Evolutionary conservation across 2,113 vertebrate species (phyloP).

Genomic region (Dryoscopus gambensis): DNA sequence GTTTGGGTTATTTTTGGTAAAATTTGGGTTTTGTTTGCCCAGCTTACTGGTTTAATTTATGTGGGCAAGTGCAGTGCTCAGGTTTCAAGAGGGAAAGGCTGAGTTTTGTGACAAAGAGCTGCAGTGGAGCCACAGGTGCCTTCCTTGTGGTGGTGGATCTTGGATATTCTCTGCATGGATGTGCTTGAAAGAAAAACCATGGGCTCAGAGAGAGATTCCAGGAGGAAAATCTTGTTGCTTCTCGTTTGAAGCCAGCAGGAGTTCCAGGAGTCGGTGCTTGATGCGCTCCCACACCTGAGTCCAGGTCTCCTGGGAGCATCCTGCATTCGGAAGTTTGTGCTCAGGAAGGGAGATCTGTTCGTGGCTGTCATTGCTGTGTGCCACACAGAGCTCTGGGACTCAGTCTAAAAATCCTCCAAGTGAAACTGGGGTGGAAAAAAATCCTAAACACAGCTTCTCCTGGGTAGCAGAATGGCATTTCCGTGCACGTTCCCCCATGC

Average conservation of each 20-base stretch:
- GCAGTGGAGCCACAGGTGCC: background rate
- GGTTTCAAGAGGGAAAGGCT: background rate
- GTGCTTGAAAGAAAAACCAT: background rate
- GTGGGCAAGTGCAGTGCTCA: background rate
- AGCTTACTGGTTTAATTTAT: background rate
- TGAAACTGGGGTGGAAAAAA: background rate
- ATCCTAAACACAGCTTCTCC: background rate
- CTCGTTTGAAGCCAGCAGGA: background rate
- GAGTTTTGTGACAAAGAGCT: background rate
- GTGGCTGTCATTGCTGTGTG: background rate
- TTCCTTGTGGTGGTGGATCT: background rate
- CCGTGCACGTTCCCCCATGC: background rate
- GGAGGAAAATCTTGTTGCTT: background rate
- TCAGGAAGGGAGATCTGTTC: background rate
- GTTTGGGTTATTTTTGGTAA: background rate
- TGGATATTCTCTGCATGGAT: background rate
- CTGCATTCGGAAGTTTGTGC: background rate
- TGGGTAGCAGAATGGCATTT: background rate
- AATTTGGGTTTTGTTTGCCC: background rate
- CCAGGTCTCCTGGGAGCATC: background rate
- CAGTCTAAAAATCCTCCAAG: background rate
- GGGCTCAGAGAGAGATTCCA: background rate
- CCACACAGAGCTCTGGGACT: background rate
- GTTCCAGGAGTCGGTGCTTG: background rate
- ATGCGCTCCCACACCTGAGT: background rate